These are phyloP conservation scores for Philonicus albiceps DNA, from an alignment of 2,888 invertebrate species.

Conservation along the genomic window DNA sequence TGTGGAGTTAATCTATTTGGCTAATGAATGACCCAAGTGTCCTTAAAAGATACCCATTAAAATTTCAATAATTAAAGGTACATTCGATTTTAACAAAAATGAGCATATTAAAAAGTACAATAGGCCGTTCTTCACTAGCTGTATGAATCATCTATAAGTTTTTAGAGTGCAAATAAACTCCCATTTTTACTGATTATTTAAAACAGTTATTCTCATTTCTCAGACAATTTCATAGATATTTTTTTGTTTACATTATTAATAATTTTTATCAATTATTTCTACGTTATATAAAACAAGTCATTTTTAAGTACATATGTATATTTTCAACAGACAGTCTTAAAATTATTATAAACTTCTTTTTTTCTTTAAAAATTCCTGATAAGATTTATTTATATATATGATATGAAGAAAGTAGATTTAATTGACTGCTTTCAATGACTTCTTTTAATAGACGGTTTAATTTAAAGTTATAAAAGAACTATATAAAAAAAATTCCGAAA, in stretches of 20 bases:
- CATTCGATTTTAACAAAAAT: background rate
- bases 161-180: background rate
- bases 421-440: constrained; percentile 29
- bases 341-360: constrained; percentile 24
- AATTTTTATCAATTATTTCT: background rate
- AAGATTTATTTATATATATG: constrained; percentile 17
- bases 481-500: background rate
- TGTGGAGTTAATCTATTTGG: no score
- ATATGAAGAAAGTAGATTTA: constrained; percentile 37
- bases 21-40: no score
- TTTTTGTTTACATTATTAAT: constrained; percentile 14
- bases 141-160: background rate
- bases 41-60: no score
- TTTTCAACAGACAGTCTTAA: constrained; percentile 37
- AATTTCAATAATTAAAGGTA: no score
- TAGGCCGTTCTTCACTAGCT: background rate
- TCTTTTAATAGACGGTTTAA: constrained; percentile 18
- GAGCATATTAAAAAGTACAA: background rate
- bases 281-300: constrained; percentile 15
- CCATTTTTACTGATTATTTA: background rate
- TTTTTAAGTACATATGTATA: constrained; percentile 37
- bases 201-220: background rate
- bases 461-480: background rate
- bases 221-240: constrained; percentile 8
- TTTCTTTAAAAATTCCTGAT: constrained; percentile 27